A percentile compares a stretch with the other conserved stretches of the same genome.
phyloP scores from a whole-genome alignment of 2,113 vertebrate species.

The Cyprinodon brontotheroides region DNA sequence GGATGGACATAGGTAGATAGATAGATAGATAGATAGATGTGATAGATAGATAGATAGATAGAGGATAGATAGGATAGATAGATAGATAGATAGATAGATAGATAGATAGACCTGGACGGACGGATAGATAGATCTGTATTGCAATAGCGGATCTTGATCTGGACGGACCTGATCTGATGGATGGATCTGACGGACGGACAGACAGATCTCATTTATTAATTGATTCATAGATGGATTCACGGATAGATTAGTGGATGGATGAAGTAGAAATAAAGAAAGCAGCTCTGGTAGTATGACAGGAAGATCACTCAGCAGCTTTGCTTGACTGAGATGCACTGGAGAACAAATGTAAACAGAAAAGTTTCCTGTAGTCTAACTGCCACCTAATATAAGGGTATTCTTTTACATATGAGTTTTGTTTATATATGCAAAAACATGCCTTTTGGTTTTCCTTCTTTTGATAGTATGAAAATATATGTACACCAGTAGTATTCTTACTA shows the following conservation, averaged over 20 bases:
- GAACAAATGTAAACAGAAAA: not conserved
- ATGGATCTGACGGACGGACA: too few species aligned
- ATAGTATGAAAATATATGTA: slow-evolving; percentile 16
- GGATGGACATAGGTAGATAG: too few species aligned
- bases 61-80: too few species aligned
- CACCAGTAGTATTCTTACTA: slow-evolving; percentile 31
- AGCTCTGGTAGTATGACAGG: not conserved
- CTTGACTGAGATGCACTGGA: not conserved
- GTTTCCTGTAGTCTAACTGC: slow-evolving; percentile 1
- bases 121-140: too few species aligned
- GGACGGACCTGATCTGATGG: too few species aligned
- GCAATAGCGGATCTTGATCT: too few species aligned
- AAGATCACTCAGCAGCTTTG: slow-evolving; percentile 11
- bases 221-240: too few species aligned
- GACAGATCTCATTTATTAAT: too few species aligned
- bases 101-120: too few species aligned
- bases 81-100: too few species aligned
- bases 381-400: not conserved
- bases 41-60: too few species aligned
- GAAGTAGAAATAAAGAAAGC: not conserved
- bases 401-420: not conserved
- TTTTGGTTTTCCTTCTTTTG: slow-evolving; percentile 3
- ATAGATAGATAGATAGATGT: too few species aligned
- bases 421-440: slow-evolving; percentile 3
- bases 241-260: not conserved